A percentile compares a stretch with the other conserved stretches of the same genome.
Evolutionary conservation across 2,113 vertebrate species (phyloP).

Genomic region (Manacus vitellinus): DNA sequence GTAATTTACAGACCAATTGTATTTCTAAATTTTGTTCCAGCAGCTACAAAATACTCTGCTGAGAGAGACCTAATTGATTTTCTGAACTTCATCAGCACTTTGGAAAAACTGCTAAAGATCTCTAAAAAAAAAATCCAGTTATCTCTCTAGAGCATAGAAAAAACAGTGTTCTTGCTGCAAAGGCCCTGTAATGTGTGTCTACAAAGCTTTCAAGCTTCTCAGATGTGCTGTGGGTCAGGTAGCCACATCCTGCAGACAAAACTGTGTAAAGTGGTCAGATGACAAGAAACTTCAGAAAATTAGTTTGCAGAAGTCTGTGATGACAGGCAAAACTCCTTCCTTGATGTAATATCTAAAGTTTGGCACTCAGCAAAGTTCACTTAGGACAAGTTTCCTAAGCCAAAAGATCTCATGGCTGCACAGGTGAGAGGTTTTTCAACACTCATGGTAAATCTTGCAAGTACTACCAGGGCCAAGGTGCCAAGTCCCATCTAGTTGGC

Average conservation of each 20-base stretch:
- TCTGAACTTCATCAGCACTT: not conserved
- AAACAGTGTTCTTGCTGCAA: not conserved
- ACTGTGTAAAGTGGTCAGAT: not conserved
- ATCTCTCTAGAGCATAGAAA: not conserved
- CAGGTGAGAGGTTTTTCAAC: not conserved
- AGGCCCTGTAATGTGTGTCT: not conserved
- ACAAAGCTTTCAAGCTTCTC: not conserved
- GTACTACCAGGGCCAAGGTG: not conserved
- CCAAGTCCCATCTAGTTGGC: not conserved
- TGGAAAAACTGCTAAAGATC: not conserved
- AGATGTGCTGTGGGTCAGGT: not conserved
- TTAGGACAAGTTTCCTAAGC: not conserved
- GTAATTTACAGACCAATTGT: not conserved
- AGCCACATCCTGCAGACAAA: not conserved
- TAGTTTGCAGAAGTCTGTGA: not conserved
- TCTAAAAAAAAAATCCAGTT: not conserved
- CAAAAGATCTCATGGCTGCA: not conserved
- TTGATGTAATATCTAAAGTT: not conserved
- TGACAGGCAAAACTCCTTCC: not conserved
- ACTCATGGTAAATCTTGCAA: not conserved
- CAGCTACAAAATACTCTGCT: not conserved
- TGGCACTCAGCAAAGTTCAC: not conserved
- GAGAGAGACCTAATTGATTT: not conserved
- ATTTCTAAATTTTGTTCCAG: not conserved
- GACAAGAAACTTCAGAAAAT: not conserved